phyloP scores from a whole-genome alignment of 2,888 invertebrate genomes.

The Alviniconcha strummeri region DNA sequence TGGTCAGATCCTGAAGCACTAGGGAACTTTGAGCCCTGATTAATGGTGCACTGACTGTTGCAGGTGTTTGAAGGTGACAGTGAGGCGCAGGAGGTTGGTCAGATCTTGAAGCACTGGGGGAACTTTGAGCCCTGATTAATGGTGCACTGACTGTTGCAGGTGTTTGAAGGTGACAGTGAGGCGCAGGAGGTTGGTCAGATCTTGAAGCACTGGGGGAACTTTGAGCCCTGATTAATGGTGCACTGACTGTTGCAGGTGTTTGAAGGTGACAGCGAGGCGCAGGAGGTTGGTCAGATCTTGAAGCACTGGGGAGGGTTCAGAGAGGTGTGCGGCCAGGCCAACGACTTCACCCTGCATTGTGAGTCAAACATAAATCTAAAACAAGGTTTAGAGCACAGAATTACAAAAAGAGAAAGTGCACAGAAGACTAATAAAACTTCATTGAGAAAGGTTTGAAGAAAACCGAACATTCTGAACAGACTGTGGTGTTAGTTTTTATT shows the following conservation, averaged over 20 bases:
- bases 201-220: constrained; percentile 62
- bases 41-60: too few species aligned
- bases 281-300: constrained; percentile 58
- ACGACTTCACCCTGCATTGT: constrained; percentile 66
- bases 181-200: constrained; percentile 55
- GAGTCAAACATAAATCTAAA: constrained; percentile 42
- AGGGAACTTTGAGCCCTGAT: too few species aligned
- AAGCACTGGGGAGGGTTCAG: constrained; percentile 68
- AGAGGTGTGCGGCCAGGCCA: constrained; percentile 63
- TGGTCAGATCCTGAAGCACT: too few species aligned
- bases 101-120: constrained; percentile 39
- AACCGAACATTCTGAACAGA: too few species aligned
- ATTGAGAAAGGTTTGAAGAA: too few species aligned
- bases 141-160: not conserved
- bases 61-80: not conserved
- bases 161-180: not conserved
- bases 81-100: constrained; percentile 47
- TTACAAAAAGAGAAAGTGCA: not conserved
- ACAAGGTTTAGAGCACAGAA: not conserved
- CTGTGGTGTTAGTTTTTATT: too few species aligned
- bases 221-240: too few species aligned
- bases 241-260: constrained; percentile 33
- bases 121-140: too few species aligned
- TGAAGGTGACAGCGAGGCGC: constrained; percentile 40
- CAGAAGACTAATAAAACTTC: not conserved